Conservation (phyloP, 2,113 vertebrate genomes). For the Pao palembangensis region DNA sequence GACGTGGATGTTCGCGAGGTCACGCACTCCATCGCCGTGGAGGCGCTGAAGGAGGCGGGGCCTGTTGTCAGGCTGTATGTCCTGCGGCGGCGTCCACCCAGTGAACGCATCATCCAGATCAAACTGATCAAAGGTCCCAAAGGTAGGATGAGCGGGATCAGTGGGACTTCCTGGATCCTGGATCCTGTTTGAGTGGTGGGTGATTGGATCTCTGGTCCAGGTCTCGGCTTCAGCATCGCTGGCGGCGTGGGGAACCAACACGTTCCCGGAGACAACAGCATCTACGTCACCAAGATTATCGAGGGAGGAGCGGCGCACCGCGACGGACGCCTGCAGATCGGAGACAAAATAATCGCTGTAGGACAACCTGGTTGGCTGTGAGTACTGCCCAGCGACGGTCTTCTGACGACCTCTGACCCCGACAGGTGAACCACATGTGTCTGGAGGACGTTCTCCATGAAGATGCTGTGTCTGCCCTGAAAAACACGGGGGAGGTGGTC, state of each 20-base stretch:
- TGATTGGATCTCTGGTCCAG: constrained; percentile 44
- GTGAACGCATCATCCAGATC: constrained; percentile 81
- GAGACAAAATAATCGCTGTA: constrained; percentile 87
- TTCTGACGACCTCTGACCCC: neutral
- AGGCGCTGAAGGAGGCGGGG: constrained; percentile 89
- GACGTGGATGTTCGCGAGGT: constrained; percentile 88
- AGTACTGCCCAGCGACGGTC: neutral
- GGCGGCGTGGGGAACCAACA: constrained; percentile 87
- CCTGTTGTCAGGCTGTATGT: constrained; percentile 87
- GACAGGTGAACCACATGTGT: constrained; percentile 85
- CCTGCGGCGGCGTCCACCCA: constrained; percentile 77
- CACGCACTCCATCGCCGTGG: constrained; percentile 84
- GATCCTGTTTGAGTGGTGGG: no score
- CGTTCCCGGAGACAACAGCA: constrained; percentile 85
- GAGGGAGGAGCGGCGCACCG: constrained; percentile 85
- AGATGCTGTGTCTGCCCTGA: constrained; percentile 84
- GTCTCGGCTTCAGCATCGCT: constrained; percentile 87
- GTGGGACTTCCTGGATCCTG: no score
- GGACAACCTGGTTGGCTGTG: neutral
- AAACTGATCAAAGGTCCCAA: constrained; percentile 90
- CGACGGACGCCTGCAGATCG: constrained; percentile 83
- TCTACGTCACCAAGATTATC: constrained; percentile 88
- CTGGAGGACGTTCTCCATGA: constrained; percentile 89
- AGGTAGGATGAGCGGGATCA: constrained; percentile 62
- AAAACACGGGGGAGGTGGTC: constrained; percentile 89